A percentile compares a stretch with the other conserved stretches of the same genome.
These are phyloP conservation scores for Adoxophyes honmai DNA, from an alignment of 1,140 invertebrate genomes.

Conservation along the genomic window DNA sequence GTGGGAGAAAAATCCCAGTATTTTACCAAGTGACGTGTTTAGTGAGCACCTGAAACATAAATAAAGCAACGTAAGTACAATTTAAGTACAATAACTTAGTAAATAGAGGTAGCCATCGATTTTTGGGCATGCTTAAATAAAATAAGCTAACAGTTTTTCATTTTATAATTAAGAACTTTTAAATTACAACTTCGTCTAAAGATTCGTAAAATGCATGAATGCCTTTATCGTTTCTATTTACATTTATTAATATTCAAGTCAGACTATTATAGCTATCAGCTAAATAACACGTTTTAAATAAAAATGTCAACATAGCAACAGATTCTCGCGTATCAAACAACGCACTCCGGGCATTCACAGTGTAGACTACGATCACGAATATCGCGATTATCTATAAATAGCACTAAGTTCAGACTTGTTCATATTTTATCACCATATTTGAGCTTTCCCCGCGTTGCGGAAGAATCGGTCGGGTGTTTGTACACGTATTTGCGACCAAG, in stretches of 20 bases:
- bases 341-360: conserved; percentile 22
- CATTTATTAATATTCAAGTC: conserved; percentile 35
- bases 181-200: conserved; percentile 39
- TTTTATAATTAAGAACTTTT: conserved; percentile 21
- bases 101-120: too few relatives aligned
- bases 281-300: conserved; percentile 24
- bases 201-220: conserved; percentile 64
- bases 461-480: conserved; percentile 9
- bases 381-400: conserved; percentile 28
- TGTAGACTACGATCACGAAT: conserved; percentile 38
- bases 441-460: conserved; percentile 38
- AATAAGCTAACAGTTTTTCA: conserved; percentile 1
- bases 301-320: conserved; percentile 30
- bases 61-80: too few relatives aligned
- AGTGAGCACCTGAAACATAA: too few relatives aligned
- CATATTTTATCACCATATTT: conserved; percentile 69
- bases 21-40: too few relatives aligned
- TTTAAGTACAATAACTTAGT: too few relatives aligned
- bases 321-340: conserved; percentile 20
- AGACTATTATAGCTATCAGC: conserved; percentile 31
- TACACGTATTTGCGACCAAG: not conserved
- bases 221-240: conserved; percentile 35
- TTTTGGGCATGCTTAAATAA: conserved; percentile 7
- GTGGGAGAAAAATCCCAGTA: too few relatives aligned
- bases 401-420: conserved; percentile 21